Evolutionary conservation across 2,797 vertebrate genomes (phyloP).

Genomic region (Urocyon cinereoargenteus): DNA sequence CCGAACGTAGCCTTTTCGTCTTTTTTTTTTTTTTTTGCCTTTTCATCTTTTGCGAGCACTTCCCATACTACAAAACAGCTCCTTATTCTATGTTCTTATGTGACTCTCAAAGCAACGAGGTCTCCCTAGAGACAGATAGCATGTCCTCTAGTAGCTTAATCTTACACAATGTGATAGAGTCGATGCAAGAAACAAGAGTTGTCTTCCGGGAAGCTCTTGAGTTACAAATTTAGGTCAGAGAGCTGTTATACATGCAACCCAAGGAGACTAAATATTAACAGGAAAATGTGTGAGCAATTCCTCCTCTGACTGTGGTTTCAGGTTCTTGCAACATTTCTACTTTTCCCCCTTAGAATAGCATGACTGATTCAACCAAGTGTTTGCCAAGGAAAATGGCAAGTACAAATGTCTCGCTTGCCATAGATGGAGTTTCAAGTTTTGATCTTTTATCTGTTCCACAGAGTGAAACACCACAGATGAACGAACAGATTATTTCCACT

Average conservation of each 20-base stretch:
- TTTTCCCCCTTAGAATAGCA: not conserved
- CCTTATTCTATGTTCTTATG: not conserved
- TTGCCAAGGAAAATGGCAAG: conserved; percentile 11
- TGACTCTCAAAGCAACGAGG: not conserved
- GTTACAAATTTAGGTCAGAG: not conserved
- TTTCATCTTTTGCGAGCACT: not conserved
- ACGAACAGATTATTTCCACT: not conserved
- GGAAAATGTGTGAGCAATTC: not conserved
- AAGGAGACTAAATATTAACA: not conserved
- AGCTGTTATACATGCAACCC: not conserved
- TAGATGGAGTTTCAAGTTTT: not conserved
- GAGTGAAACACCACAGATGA: not conserved
- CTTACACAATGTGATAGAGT: not conserved
- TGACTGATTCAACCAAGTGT: not conserved
- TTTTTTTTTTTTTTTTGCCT: not conserved
- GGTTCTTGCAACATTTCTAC: not conserved
- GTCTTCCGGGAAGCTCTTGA: not conserved
- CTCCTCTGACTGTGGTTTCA: fast-evolving
- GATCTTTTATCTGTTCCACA: not conserved
- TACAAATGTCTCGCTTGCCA: not conserved
- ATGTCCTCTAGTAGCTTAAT: not conserved
- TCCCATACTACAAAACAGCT: not conserved
- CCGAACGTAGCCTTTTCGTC: not conserved
- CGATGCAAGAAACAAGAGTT: not conserved
- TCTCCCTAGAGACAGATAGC: not conserved